Evolutionary conservation across 2,113 vertebrate species (phyloP), one percentile per base, ranked within the genome.

Genomic region (Aptenodytes forsteri): DNA sequence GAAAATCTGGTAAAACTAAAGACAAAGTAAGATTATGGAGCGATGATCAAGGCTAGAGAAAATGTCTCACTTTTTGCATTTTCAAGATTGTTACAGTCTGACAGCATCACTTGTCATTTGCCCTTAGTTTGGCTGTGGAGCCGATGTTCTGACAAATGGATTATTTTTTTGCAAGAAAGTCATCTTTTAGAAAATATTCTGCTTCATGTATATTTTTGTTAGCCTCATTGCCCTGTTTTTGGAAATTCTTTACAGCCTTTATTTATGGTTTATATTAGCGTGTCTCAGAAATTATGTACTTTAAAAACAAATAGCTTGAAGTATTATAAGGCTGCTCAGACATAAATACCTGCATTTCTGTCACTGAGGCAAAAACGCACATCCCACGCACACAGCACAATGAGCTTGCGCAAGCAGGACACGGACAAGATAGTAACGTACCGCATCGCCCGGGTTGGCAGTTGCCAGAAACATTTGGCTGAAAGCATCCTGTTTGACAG

Each of bases 361-460:
- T 47, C 22, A 13, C 0, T 14, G 34, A 59, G 58, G 46, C 34
- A n/a, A 7, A 54, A 36, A 5, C 0, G 38, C 62, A 3, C 16
- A 9, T 8, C 18, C 25, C 25, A 0, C 1, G 32, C 29, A 15
- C 38, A 2, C 6, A 7, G 46, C 36, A 1, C 30, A 2, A 1
- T 2, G 50, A 20, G 7, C 25, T 1, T 7, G 21, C 6, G 61
- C 56, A 3, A 3, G 32, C 8, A 4, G 38, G 11, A 18, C 19
- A 0, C 38, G 21, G 47, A 1, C 52, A 6, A 71, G 2, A 42
- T 13, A 0, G 2, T 0, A 10, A 1, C 0, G 14, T 1, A 4
- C 25, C 6, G 0, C 0, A 8, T 3, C 10, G 1, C 42, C 49
- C 1, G 30, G 2, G 7, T 1, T 1, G 76, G 23, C 6, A 29